Conservation (phyloP, 2,113 vertebrate species). For the Centropus bengalensis region DNA sequence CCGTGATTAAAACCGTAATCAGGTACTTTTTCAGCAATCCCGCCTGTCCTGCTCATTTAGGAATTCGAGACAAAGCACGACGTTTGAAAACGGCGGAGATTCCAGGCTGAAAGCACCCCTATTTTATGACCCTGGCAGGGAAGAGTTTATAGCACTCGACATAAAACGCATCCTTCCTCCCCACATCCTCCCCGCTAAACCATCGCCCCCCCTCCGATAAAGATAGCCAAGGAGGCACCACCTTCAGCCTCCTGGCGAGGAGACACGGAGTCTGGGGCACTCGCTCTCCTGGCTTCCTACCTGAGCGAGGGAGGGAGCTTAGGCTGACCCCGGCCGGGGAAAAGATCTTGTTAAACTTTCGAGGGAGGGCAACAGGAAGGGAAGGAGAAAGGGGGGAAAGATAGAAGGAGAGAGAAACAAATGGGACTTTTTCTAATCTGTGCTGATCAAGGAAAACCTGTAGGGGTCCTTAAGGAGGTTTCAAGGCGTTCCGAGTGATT, state of each 20-base stretch:
- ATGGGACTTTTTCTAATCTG: slow-evolving; percentile 64
- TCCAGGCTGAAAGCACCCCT: slow-evolving; percentile 6
- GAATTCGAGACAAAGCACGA: slow-evolving; percentile 28
- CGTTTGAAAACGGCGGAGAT: slow-evolving; percentile 35
- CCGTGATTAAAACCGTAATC: slow-evolving; percentile 7
- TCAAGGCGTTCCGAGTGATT: slow-evolving; percentile 85
- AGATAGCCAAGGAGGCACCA: slow-evolving; percentile 30
- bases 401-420: slow-evolving; percentile 56
- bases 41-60: slow-evolving; percentile 3
- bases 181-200: slow-evolving; percentile 29
- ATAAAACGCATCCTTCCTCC: slow-evolving; percentile 66
- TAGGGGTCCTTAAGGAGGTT: slow-evolving; percentile 74
- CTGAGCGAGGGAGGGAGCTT: slow-evolving; percentile 34
- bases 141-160: slow-evolving; percentile 50
- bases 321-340: background rate
- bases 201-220: background rate
- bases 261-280: background rate
- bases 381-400: background rate
- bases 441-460: slow-evolving; percentile 69
- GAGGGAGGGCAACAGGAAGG: slow-evolving; percentile 7
- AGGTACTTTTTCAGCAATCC: background rate
- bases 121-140: slow-evolving; percentile 56
- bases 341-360: slow-evolving; percentile 41
- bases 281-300: slow-evolving; percentile 23
- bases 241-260: background rate